phyloP scores from a whole-genome alignment of 92 coral and sea anemone genomes.

The Scolanthus callimorphus region DNA sequence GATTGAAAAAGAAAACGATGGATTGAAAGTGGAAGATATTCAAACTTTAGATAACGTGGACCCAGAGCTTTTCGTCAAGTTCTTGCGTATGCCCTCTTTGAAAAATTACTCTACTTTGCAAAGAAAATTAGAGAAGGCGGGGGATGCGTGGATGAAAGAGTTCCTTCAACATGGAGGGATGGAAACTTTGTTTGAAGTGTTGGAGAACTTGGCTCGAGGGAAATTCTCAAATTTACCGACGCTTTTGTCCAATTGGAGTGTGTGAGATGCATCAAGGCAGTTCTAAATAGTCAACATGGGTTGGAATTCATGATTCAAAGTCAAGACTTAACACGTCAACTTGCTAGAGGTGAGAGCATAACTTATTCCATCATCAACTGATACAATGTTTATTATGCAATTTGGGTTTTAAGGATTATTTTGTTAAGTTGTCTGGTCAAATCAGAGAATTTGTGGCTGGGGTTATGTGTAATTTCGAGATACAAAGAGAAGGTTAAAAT shows the following conservation, averaged over 20 bases:
- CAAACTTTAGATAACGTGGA: constrained; percentile 54
- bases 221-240: constrained; percentile 59
- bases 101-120: constrained; percentile 63
- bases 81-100: constrained; percentile 70
- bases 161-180: constrained; percentile 81
- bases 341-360: constrained; percentile 82
- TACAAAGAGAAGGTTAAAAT: too few relatives aligned
- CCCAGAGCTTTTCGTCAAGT: constrained; percentile 70
- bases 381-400: too few relatives aligned
- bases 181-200: constrained; percentile 70
- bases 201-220: constrained; percentile 75
- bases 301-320: constrained; percentile 75
- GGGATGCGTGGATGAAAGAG: constrained; percentile 79
- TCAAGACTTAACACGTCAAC: constrained; percentile 57
- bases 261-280: constrained; percentile 89
- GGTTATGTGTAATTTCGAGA: too few relatives aligned
- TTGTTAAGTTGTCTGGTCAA: too few relatives aligned
- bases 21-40: constrained; percentile 25
- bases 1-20: constrained; percentile 22
- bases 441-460: too few relatives aligned
- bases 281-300: constrained; percentile 77
- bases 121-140: constrained; percentile 53
- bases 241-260: constrained; percentile 84
- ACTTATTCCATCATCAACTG: too few relatives aligned
- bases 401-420: too few relatives aligned